These are phyloP conservation scores for Alectoris magna DNA, from an alignment of 2,797 vertebrate genomes.

Conservation along the genomic window DNA sequence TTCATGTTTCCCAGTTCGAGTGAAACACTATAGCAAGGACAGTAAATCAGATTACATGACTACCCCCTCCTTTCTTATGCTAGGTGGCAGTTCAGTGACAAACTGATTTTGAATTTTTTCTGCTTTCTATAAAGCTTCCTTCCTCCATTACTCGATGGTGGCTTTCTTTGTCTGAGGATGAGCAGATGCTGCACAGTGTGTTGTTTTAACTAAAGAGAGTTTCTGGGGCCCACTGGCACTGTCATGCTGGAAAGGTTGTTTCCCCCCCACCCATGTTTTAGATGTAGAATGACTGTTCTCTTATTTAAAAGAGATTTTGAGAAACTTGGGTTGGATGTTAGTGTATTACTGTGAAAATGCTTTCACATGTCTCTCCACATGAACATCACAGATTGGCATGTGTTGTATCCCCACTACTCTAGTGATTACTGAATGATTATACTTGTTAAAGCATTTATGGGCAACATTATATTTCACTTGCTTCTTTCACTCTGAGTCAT, in stretches of 20 bases:
- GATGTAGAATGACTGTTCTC: neutral
- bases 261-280: neutral
- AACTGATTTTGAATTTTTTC: neutral
- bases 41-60: neutral
- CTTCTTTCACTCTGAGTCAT: neutral
- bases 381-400: neutral
- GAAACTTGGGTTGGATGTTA: neutral
- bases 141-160: neutral
- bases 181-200: neutral
- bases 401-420: neutral
- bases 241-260: neutral
- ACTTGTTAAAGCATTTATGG: neutral
- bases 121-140: neutral
- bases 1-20: neutral
- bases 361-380: neutral
- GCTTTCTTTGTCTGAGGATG: neutral
- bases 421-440: neutral
- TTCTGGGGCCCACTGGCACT: neutral
- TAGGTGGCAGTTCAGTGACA: neutral
- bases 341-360: neutral
- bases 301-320: neutral
- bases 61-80: neutral
- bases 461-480: neutral
- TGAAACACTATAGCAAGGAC: neutral
- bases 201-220: conserved; percentile 10